phyloP scores from a whole-genome alignment of 1,140 invertebrate species.

The Patella vulgata region DNA sequence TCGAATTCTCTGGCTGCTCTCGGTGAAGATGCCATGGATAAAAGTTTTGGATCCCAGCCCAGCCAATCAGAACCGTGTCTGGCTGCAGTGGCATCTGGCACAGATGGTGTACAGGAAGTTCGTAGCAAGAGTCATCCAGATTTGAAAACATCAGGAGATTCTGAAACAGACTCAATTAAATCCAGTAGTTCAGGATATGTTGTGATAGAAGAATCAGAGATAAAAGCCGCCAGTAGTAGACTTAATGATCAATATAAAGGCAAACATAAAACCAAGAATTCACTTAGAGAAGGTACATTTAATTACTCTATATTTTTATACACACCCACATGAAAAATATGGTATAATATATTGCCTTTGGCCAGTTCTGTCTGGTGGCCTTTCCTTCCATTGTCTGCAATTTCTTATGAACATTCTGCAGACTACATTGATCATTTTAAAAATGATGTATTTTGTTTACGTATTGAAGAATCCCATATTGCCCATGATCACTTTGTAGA shows the following conservation, averaged over 20 bases:
- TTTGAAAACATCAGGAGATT: constrained; percentile 22
- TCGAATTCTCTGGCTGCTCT: constrained; percentile 43
- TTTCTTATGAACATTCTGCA: too few relatives aligned
- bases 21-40: constrained; percentile 26
- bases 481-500: too few relatives aligned
- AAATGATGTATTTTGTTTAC: too few relatives aligned
- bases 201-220: constrained; percentile 63
- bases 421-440: too few relatives aligned
- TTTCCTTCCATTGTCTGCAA: too few relatives aligned
- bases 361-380: too few relatives aligned
- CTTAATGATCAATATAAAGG: constrained; percentile 25
- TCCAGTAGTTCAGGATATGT: constrained; percentile 83
- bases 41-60: constrained; percentile 9
- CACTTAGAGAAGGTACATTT: constrained; percentile 55
- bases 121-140: constrained; percentile 37
- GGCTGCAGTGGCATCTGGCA: neutral
- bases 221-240: constrained; percentile 49
- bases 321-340: too few relatives aligned
- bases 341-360: too few relatives aligned
- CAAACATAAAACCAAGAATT: constrained; percentile 49
- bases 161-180: constrained; percentile 18
- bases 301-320: too few relatives aligned
- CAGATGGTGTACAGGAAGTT: neutral
- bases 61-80: constrained; percentile 29
- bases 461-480: too few relatives aligned